Percentiles rank a stretch among this genome's conserved stretches.
Conservation (phyloP, 2,888 invertebrate genomes). For the Stegana nigrithorax region DNA sequence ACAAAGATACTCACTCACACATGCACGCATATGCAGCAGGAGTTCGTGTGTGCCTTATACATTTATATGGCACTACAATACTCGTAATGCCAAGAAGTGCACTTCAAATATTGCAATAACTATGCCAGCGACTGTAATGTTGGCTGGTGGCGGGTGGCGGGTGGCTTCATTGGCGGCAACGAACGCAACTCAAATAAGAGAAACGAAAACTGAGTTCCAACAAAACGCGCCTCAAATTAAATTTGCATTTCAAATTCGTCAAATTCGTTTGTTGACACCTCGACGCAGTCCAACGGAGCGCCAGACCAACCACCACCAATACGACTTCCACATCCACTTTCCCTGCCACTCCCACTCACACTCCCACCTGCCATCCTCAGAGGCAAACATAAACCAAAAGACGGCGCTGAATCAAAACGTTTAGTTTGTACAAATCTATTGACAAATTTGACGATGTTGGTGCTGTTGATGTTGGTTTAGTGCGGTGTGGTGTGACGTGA, state of each 20-base stretch:
- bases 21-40: neutral
- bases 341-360: neutral
- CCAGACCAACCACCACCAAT: neutral
- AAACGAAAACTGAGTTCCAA: neutral
- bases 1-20: neutral
- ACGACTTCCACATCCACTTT: conserved; percentile 7
- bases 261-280: conserved; percentile 51
- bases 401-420: conserved; percentile 49
- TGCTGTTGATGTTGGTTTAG: no score
- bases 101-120: neutral
- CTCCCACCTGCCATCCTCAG: neutral
- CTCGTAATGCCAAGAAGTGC: neutral
- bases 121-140: neutral
- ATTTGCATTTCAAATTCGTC: conserved; percentile 61
- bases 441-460: conserved; percentile 33
- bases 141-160: neutral
- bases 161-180: neutral
- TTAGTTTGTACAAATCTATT: conserved; percentile 52
- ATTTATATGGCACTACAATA: no score
- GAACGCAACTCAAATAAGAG: neutral
- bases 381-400: no score
- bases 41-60: neutral
- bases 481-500: no score
- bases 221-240: conserved; percentile 51
- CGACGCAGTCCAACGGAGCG: conserved; percentile 8